Conservation (phyloP, 2,888 invertebrate species). For the Lasioglossum zephyrum region DNA sequence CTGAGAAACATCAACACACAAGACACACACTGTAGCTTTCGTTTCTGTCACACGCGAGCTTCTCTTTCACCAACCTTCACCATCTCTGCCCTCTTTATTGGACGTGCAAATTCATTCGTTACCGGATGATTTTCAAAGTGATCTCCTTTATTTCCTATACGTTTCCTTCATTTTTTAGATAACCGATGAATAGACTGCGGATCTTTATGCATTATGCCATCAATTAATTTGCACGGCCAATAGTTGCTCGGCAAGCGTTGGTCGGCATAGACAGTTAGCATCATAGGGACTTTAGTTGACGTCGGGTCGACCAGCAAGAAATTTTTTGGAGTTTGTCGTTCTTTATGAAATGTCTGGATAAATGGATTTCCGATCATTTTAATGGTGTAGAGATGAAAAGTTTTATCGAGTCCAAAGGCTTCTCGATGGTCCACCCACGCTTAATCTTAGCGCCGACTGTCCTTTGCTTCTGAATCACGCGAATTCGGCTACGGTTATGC, state of each 20-base stretch:
- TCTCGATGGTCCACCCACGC: conserved; percentile 22
- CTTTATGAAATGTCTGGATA: not conserved
- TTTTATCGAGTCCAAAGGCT: not conserved
- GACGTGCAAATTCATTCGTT: conserved; percentile 5
- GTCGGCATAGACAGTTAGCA: conserved; percentile 29
- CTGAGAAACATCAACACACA: conserved; percentile 18
- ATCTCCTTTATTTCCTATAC: not conserved
- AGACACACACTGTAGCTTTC: conserved; percentile 57
- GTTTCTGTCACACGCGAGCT: conserved; percentile 41
- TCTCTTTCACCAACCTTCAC: conserved; percentile 28
- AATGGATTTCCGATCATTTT: not conserved
- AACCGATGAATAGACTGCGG: not conserved
- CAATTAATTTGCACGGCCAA: not conserved
- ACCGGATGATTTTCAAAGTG: not conserved
- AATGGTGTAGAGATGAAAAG: not conserved
- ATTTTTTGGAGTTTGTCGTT: not conserved
- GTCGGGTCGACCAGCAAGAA: conserved; percentile 27
- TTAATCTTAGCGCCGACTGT: conserved; percentile 35
- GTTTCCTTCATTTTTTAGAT: not conserved
- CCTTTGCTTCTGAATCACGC: conserved; percentile 28
- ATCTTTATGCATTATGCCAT: not conserved
- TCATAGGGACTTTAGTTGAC: conserved; percentile 11
- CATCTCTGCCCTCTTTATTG: conserved; percentile 25
- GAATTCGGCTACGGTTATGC: conserved; percentile 1
- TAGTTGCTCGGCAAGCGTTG: conserved; percentile 18